phyloP scores from a whole-genome alignment of 2,113 vertebrate species.

The Gulo gulo region DNA sequence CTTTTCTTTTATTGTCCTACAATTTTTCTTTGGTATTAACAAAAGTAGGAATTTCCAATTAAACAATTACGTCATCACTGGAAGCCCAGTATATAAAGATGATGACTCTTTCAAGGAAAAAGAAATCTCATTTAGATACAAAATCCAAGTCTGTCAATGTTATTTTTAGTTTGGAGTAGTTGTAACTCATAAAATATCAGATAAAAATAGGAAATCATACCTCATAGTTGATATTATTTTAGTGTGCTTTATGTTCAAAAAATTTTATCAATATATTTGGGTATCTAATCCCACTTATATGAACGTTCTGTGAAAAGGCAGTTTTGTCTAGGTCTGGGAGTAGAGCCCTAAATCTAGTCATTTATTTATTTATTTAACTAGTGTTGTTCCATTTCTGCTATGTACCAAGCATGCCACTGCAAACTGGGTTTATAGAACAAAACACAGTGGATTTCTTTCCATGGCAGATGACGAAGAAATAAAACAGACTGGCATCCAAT shows the following conservation, averaged over 20 bases:
- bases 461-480: background rate
- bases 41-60: slow-evolving; percentile 32
- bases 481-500: background rate
- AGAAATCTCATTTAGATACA: background rate
- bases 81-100: background rate
- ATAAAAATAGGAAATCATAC: background rate
- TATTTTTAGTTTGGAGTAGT: slow-evolving; percentile 4
- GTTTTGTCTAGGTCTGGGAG: background rate
- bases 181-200: background rate
- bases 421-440: background rate
- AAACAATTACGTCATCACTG: slow-evolving; percentile 7
- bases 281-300: background rate
- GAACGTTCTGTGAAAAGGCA: background rate
- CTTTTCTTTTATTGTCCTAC: slow-evolving; percentile 12
- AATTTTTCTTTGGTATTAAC: slow-evolving; percentile 24
- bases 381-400: background rate
- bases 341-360: background rate
- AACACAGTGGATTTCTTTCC: background rate
- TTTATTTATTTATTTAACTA: background rate
- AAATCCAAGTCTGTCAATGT: background rate
- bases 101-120: background rate
- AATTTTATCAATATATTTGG: background rate
- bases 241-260: background rate
- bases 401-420: background rate
- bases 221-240: background rate